Conservation (phyloP, 2,113 vertebrate species). For the Typhlomys cinereus region DNA sequence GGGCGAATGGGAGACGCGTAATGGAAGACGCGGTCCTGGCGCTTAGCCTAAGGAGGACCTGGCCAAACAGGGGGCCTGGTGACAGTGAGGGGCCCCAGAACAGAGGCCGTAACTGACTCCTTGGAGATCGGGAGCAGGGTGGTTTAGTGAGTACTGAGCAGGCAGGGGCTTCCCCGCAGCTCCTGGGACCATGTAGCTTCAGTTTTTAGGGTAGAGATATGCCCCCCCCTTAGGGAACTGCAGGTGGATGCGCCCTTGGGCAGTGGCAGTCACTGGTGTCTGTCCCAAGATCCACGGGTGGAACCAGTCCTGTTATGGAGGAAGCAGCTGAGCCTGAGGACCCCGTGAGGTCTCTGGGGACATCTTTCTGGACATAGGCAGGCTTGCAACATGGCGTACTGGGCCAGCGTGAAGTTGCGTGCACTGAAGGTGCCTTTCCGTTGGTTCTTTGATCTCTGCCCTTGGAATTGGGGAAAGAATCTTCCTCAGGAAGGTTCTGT, state of each 20-base stretch:
- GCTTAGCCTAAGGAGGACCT: neutral
- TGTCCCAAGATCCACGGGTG: accelerated
- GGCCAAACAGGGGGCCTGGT: accelerated
- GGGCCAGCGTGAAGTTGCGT: too few species aligned
- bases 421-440: neutral
- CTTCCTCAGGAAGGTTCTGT: neutral
- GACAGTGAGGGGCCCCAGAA: accelerated
- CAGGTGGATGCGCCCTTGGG: accelerated
- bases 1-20: accelerated
- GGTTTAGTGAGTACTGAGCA: neutral
- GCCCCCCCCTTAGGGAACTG: accelerated
- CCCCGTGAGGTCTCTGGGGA: neutral
- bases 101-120: neutral
- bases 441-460: neutral
- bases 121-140: neutral
- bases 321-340: neutral
- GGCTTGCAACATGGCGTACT: neutral
- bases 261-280: accelerated
- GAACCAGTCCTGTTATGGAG: neutral
- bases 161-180: neutral
- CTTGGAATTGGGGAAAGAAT: accelerated
- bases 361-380: neutral
- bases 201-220: neutral
- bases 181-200: neutral
- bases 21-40: neutral